Percentiles rank a stretch among this genome's conserved stretches.
These are phyloP conservation scores for Drosophila tripunctata DNA, from an alignment of 2,888 invertebrate genomes.

Conservation along the genomic window DNA sequence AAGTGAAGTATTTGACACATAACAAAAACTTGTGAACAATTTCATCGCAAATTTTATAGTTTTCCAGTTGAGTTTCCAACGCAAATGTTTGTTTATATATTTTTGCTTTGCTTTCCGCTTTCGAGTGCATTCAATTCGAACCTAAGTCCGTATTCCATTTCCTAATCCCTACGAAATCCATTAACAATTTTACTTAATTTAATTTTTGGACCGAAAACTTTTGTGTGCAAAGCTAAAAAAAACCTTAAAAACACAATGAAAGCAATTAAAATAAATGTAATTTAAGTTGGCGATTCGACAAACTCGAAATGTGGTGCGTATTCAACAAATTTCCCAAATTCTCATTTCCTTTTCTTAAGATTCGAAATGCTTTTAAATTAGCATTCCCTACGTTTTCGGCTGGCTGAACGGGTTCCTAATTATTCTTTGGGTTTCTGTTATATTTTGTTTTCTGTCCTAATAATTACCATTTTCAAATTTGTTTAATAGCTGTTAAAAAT, in stretches of 20 bases:
- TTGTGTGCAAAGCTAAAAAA: constrained; percentile 12
- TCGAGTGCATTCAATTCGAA: constrained; percentile 26
- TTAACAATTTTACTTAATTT: constrained; percentile 44
- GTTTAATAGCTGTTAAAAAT: neutral
- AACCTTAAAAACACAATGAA: constrained; percentile 5
- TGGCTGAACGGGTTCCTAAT: neutral
- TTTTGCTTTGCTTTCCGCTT: constrained; percentile 30
- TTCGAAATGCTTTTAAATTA: constrained; percentile 6
- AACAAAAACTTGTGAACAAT: constrained; percentile 7
- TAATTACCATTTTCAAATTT: too few species aligned
- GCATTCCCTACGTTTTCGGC: constrained; percentile 10
- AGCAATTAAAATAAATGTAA: constrained; percentile 2
- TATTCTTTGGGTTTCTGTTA: neutral
- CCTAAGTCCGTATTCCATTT: neutral
- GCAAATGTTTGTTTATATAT: neutral
- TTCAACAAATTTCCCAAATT: neutral
- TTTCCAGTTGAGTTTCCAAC: neutral
- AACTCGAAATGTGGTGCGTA: constrained; percentile 22
- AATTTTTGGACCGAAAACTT: constrained; percentile 28
- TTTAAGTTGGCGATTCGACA: constrained; percentile 5
- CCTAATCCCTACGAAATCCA: neutral
- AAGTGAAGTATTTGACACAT: too few species aligned
- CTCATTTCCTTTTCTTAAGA: neutral
- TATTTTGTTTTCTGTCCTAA: too few species aligned
- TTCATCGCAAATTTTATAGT: constrained; percentile 4